Conservation (phyloP, 2,113 vertebrate genomes). For the Chionis minor region DNA sequence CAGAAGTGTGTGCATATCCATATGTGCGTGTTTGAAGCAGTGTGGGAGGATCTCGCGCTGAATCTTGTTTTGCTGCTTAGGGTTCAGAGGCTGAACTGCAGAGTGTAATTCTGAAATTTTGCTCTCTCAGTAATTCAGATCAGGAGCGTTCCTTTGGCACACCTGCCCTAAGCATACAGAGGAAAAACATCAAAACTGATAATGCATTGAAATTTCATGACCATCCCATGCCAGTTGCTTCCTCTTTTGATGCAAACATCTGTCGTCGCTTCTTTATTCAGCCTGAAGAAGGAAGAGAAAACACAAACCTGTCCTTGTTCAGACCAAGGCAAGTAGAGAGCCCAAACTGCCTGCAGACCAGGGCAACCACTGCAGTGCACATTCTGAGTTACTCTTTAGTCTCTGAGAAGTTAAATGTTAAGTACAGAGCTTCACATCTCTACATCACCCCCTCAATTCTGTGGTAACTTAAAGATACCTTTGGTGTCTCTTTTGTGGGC, state of each 20-base stretch:
- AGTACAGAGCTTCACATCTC: background rate
- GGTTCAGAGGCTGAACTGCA: background rate
- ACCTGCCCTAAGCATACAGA: background rate
- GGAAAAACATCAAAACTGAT: background rate
- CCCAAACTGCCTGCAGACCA: background rate
- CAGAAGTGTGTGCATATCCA: conserved; percentile 3
- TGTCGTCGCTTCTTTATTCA: background rate
- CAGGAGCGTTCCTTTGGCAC: background rate
- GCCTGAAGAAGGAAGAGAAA: background rate
- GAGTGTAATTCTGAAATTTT: background rate
- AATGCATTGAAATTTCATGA: background rate
- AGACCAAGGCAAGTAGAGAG: background rate
- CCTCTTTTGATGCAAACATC: background rate
- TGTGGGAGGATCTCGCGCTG: background rate
- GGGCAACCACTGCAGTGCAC: background rate
- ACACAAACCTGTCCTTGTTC: background rate
- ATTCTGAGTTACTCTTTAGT: background rate
- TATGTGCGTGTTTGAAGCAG: background rate
- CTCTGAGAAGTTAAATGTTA: background rate
- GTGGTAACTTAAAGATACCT: background rate
- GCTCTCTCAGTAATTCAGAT: background rate
- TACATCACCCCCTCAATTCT: background rate
- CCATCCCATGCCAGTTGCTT: background rate
- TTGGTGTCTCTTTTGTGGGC: background rate
- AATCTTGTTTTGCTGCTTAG: background rate